Evolutionary conservation across 1,140 invertebrate genomes (phyloP), one percentile per base, ranked within the genome.

Genomic region (Camponotus pennsylvanicus): DNA sequence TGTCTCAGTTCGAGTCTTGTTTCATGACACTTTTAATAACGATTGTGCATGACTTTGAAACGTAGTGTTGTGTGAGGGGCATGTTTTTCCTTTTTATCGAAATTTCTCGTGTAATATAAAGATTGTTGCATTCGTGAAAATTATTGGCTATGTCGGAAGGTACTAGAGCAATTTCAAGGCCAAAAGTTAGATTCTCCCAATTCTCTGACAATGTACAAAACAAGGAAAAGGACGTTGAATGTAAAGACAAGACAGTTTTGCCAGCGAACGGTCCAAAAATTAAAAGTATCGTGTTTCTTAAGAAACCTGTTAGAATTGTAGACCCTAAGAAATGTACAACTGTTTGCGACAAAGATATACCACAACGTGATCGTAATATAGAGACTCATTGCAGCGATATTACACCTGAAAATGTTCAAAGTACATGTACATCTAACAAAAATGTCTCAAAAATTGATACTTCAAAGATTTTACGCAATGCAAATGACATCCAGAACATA

Each of bases 111-210:
- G 27, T 27, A 21, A 21, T 21, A 1, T 9, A 32, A 52, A 13
- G 15, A 52, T 52, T 52, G 3, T 32, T 27, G n/a, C 1, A 52
- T 18, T 69, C 18, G n/a, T 67, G n/a, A 69, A 32, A 66, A 27
- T 66, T 37, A 13, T 63, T 8, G 1, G 40, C 2, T 3, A 88
- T 90, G 86, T 71, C 75, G 5, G 21, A 69, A 9, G 34, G 57
- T 21, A 57, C 0, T 4, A 80, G 79, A 73, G 32, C 21, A 6
- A 57, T 91, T 57, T 34, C 55, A 0, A 86, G 49, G 45, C 92
- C 93, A 27, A 93, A 92, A 70, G 92, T 93, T 69, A 86, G 92
- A 70, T 93, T 93, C 63, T 86, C 52, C 59, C 80, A 92, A 83
- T 40, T 63, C 45, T 73, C 79, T 18, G 66, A 88, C 2, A 63